A percentile compares a stretch with the other conserved stretches of the same genome.
phyloP scores from a whole-genome alignment of 1,140 invertebrate species.

The Drosophila takahashii region DNA sequence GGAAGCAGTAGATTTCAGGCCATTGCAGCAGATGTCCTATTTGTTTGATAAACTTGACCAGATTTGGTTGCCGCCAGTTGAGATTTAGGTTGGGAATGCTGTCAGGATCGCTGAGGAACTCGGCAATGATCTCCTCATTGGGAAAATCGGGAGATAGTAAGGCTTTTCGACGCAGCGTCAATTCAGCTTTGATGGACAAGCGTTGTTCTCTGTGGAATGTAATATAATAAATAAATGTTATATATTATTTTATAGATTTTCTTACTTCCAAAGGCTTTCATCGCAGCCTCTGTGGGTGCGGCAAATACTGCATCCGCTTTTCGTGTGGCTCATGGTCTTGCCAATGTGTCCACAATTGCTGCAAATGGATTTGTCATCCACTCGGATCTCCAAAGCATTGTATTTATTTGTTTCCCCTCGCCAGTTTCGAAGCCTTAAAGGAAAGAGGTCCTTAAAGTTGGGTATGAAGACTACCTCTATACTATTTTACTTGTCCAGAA shows the following conservation, averaged over 20 bases:
- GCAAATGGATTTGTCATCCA: slow-evolving; percentile 87
- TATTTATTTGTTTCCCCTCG: slow-evolving; percentile 86
- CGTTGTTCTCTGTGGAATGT: slow-evolving; percentile 86
- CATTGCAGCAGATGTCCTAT: slow-evolving; percentile 89
- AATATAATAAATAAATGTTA: not conserved
- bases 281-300: slow-evolving; percentile 87
- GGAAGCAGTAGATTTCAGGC: slow-evolving; percentile 90
- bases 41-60: slow-evolving; percentile 90
- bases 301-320: slow-evolving; percentile 88
- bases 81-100: slow-evolving; percentile 85
- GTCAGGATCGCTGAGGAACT: slow-evolving; percentile 88
- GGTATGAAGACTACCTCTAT: no score
- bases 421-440: slow-evolving; percentile 87
- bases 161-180: slow-evolving; percentile 89
- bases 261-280: slow-evolving; percentile 87
- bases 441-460: not conserved
- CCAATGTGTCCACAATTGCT: slow-evolving; percentile 89
- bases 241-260: slow-evolving; percentile 69
- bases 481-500: slow-evolving; percentile 86
- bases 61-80: slow-evolving; percentile 88
- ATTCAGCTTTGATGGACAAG: slow-evolving; percentile 88
- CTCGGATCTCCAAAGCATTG: slow-evolving; percentile 85
- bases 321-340: slow-evolving; percentile 86
- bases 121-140: slow-evolving; percentile 89
- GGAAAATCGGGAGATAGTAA: slow-evolving; percentile 89